Conservation (phyloP, 2,113 vertebrate species). For the Gallinago paraguaiae region DNA sequence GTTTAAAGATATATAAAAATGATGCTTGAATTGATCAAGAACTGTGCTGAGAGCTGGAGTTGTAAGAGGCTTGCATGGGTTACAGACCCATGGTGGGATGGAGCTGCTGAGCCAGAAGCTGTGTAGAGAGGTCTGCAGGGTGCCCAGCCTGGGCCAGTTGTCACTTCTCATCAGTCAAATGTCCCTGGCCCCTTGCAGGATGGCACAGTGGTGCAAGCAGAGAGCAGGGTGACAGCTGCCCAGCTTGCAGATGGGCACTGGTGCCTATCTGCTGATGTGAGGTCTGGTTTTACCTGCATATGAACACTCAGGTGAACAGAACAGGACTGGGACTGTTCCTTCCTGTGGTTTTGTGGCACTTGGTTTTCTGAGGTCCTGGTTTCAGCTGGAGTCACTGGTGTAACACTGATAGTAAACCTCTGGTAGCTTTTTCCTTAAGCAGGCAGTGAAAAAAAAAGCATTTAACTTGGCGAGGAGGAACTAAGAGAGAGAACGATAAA, state of each 20-base stretch:
- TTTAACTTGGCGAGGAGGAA: not conserved
- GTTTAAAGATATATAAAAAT: not conserved
- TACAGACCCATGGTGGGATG: not conserved
- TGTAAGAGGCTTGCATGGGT: fast-evolving
- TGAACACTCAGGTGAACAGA: not conserved
- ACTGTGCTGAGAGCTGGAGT: not conserved
- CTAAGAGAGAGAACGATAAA: not conserved
- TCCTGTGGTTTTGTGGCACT: not conserved
- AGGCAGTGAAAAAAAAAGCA: not conserved
- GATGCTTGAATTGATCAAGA: not conserved
- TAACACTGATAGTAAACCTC: not conserved
- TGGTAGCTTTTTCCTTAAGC: not conserved
- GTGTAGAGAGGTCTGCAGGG: not conserved
- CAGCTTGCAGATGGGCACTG: not conserved
- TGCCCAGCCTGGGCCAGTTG: not conserved
- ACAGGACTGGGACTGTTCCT: not conserved
- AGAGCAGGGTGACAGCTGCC: not conserved
- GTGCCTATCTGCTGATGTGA: not conserved
- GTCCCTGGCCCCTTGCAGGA: not conserved
- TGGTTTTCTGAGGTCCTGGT: not conserved
- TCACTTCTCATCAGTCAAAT: not conserved
- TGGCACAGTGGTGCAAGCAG: not conserved
- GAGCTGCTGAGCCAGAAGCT: not conserved
- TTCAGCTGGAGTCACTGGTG: not conserved
- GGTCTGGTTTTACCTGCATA: not conserved